These are phyloP conservation scores for Rhegmatorhina hoffmannsi DNA, from an alignment of 2,113 vertebrate species.

Conservation along the genomic window DNA sequence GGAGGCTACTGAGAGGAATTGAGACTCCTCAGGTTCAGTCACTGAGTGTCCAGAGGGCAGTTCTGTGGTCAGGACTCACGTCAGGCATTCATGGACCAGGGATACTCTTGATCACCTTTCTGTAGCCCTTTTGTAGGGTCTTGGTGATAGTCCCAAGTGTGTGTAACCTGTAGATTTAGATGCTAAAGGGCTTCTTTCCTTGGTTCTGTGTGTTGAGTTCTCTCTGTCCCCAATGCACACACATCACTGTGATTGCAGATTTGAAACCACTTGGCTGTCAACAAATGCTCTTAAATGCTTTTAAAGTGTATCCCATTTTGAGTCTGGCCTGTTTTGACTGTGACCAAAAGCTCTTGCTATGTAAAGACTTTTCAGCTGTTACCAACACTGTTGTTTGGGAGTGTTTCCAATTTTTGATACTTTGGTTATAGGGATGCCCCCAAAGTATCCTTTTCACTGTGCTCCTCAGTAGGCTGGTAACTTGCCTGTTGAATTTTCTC, in stretches of 20 bases:
- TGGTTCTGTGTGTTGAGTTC: neutral
- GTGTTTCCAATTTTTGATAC: neutral
- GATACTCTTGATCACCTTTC: neutral
- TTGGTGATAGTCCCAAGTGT: neutral
- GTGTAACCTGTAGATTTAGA: neutral
- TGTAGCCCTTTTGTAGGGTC: neutral
- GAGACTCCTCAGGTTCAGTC: neutral
- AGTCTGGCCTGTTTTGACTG: neutral
- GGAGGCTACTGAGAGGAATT: neutral
- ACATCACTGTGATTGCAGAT: neutral
- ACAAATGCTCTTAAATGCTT: neutral
- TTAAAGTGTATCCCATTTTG: neutral
- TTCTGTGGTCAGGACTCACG: neutral
- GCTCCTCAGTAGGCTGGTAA: neutral
- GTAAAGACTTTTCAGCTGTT: neutral
- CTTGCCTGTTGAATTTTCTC: neutral
- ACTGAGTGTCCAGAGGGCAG: neutral
- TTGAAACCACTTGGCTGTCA: neutral
- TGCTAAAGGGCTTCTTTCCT: neutral
- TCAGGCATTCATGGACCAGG: neutral
- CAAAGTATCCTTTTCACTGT: neutral
- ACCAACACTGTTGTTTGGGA: neutral
- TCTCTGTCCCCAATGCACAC: neutral
- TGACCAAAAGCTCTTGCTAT: neutral
- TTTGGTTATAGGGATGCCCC: neutral